Conservation (phyloP, 1,140 invertebrate genomes). For the Oncopodura yosiiana region DNA sequence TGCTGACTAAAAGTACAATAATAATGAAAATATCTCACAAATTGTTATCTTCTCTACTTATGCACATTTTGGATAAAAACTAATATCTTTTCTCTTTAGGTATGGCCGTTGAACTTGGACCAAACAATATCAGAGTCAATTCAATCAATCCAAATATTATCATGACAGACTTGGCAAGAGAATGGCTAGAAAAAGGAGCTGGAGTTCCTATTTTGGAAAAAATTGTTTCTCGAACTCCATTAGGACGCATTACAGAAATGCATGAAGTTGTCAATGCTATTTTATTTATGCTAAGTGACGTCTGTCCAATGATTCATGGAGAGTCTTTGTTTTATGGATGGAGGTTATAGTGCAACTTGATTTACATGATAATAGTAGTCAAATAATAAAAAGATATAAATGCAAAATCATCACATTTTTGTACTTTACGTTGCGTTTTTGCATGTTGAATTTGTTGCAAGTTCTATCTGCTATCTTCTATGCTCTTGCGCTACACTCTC, state of each 20-base stretch:
- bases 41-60: too few relatives aligned
- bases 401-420: too few relatives aligned
- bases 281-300: conserved; percentile 16
- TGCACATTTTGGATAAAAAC: too few relatives aligned
- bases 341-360: conserved; percentile 15
- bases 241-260: conserved; percentile 9
- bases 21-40: too few relatives aligned
- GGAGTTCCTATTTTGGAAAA: neutral
- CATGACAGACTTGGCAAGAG: neutral
- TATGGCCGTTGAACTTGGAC: conserved; percentile 15
- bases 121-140: conserved; percentile 14
- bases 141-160: conserved; percentile 5
- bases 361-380: neutral
- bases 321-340: conserved; percentile 18
- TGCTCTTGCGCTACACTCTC: too few relatives aligned
- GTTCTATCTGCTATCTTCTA: too few relatives aligned
- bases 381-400: too few relatives aligned
- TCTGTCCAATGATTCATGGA: conserved; percentile 17
- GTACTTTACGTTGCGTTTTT: too few relatives aligned
- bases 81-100: neutral
- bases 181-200: neutral
- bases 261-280: conserved; percentile 19
- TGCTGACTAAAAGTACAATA: conserved; percentile 13
- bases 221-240: conserved; percentile 20
- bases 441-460: too few relatives aligned